Conservation (phyloP, 2,113 vertebrate species). For the Corythaeola cristata region DNA sequence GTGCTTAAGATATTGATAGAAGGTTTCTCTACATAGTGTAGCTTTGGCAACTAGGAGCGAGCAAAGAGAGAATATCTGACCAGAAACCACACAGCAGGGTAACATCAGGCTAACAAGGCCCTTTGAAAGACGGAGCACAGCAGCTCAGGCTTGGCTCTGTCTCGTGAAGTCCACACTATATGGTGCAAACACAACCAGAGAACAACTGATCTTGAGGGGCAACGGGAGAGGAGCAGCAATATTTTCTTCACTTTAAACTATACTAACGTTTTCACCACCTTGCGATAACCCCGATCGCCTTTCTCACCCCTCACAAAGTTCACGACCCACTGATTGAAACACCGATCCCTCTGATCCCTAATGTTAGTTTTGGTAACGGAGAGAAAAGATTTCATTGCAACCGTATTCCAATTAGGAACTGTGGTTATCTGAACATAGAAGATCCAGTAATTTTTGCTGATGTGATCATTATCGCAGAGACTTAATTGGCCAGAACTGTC, state of each 20-base stretch:
- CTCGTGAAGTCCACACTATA: not conserved
- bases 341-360: not conserved
- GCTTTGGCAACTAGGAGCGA: not conserved
- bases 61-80: not conserved
- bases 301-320: not conserved
- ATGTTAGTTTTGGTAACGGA: not conserved
- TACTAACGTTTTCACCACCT: not conserved
- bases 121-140: not conserved
- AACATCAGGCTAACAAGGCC: not conserved
- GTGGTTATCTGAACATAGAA: not conserved
- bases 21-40: not conserved
- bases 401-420: not conserved
- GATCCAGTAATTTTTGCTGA: conserved; percentile 20
- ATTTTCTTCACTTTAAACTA: not conserved
- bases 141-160: not conserved
- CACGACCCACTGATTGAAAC: not conserved
- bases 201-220: not conserved
- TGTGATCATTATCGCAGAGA: not conserved
- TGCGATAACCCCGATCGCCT: not conserved
- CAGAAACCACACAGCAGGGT: not conserved
- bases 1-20: not conserved
- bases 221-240: not conserved
- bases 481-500: conserved; percentile 50
- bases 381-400: not conserved
- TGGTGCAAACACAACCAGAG: not conserved